Evolutionary conservation across 1,140 invertebrate genomes (phyloP).

Genomic region (Temnothorax longispinosus): DNA sequence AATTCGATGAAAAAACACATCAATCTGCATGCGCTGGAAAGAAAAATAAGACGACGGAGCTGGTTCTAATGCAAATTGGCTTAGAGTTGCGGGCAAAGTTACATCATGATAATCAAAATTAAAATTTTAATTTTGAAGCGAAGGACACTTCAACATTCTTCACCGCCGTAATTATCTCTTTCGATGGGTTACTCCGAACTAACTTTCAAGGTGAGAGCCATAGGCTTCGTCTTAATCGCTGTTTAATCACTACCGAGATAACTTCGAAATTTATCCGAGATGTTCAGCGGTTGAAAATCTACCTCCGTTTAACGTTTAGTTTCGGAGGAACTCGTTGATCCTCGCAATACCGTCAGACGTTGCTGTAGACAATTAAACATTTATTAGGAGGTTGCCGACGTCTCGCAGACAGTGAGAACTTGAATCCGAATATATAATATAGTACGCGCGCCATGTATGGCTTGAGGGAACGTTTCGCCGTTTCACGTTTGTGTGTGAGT

Average conservation of each 20-base stretch:
- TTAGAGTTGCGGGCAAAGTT: background rate
- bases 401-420: background rate
- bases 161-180: slow-evolving; percentile 8
- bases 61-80: background rate
- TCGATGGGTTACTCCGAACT: background rate
- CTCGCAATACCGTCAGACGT: background rate
- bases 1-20: background rate
- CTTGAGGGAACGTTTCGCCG: background rate
- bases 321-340: background rate
- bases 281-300: background rate
- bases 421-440: background rate
- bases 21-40: background rate
- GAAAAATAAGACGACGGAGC: background rate
- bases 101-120: slow-evolving; percentile 16
- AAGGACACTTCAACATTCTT: background rate
- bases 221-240: background rate
- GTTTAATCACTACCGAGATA: slow-evolving; percentile 6
- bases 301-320: background rate
- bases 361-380: background rate
- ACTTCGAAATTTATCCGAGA: background rate
- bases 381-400: background rate
- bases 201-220: slow-evolving; percentile 22
- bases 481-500: background rate
- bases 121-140: slow-evolving; percentile 33
- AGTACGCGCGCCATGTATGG: background rate